Base-by-base conservation (phyloP, 2,888 invertebrate genomes). In the Pseudoips prasinana region DNA sequence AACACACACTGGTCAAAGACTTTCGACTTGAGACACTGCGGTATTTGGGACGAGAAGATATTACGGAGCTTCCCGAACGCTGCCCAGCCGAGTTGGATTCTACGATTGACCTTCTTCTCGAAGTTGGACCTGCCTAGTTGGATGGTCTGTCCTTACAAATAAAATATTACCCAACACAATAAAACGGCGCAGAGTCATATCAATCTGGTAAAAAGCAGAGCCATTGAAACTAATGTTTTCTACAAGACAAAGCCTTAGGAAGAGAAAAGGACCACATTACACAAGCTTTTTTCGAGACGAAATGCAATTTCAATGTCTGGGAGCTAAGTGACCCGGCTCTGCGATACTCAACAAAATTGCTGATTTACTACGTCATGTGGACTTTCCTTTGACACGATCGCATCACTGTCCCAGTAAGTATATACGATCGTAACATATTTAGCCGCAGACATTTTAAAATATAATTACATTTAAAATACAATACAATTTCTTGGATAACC, bases 271-370 rank as follows among this genome's bases (percentile, higher is more conserved):
- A 54, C 56, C 62, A 65, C 64, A 63, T 70, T 64, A 59, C 60
- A 63, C 60, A 61, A 67, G 67, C 63, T 71, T 70, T 69, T 53
- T 56, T 56, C 49, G 46, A 57, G 62, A 59, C 62, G 56, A 67
- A 67, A 64, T 60, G 70, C 60, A 62, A 68, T 68, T 71, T 71
- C 70, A 73, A 69, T 73, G 69, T 62, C 68, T 62, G 40, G 57
- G 63, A 58, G 63, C 63, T 61, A 65, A 72, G 60, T 67, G 71
- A 72, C 69, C 40, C 60, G 61, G 56, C 63, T 57, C 51, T 40
- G 61, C 52, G 63, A 71, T 71, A 71, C 67, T 69, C 66, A 62
- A 62, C 66, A 62, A 75, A 71, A 76, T 72, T 66, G 67, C 59
- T 64, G 68, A 72, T 73, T 69, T 69, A n/a, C n/a, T n/a, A 62